A percentile compares a stretch with the other conserved stretches of the same genome.
These are phyloP conservation scores for Microctonus hyperodae DNA, from an alignment of 2,888 invertebrate genomes.

Conservation along the genomic window DNA sequence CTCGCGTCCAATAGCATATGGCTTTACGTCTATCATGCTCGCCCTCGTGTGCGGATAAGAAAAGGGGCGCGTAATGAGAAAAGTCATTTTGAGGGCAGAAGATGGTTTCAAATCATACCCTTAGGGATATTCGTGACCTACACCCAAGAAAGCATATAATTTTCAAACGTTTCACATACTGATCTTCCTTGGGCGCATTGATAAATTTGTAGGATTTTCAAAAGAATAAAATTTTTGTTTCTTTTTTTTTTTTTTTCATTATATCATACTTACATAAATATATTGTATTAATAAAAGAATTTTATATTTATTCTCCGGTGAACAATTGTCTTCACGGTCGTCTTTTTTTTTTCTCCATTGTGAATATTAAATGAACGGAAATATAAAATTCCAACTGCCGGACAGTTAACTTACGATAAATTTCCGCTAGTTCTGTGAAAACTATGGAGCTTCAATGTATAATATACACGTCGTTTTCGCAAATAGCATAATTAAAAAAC, in stretches of 20 bases:
- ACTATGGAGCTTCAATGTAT: constrained; percentile 36
- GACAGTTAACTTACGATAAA: constrained; percentile 52
- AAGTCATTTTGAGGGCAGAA: constrained; percentile 34
- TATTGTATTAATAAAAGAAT: too few species aligned
- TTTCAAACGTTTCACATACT: not conserved
- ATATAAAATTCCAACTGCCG: constrained; percentile 45
- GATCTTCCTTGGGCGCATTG: not conserved
- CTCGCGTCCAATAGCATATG: constrained; percentile 40
- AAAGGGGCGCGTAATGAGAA: constrained; percentile 36
- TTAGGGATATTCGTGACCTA: constrained; percentile 21
- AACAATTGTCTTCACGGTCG: constrained; percentile 42
- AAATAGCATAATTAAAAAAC: constrained; percentile 1
- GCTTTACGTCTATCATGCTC: constrained; percentile 39
- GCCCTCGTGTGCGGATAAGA: constrained; percentile 22
- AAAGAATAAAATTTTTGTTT: not conserved
- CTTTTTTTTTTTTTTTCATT: not conserved
- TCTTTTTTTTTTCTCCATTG: constrained; percentile 40
- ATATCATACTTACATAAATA: constrained; percentile 30
- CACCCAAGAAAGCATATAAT: not conserved
- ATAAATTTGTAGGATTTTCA: constrained; percentile 8
- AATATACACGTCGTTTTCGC: constrained; percentile 21
- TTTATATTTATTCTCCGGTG: too few species aligned
- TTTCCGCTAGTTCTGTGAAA: constrained; percentile 50
- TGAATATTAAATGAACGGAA: constrained; percentile 52
- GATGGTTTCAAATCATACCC: constrained; percentile 25